Conservation (phyloP, 2,888 invertebrate species). For the Mesoligia furuncula region DNA sequence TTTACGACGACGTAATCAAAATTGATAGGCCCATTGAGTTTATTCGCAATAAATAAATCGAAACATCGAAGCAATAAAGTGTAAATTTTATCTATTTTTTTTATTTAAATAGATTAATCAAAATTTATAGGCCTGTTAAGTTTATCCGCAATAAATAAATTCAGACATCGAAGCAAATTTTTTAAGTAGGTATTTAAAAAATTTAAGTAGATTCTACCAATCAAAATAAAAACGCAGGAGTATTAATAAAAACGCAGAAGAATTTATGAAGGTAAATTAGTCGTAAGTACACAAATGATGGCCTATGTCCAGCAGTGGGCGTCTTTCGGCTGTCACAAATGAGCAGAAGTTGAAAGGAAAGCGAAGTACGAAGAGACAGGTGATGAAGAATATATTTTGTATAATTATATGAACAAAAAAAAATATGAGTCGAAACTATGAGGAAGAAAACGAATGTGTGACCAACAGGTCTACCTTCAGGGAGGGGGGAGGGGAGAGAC, state of each 20-base stretch:
- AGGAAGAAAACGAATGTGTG: not conserved
- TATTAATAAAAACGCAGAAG: not conserved
- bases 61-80: not conserved
- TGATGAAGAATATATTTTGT: not conserved
- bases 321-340: too few species aligned
- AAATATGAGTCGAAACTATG: not conserved
- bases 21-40: slow-evolving; percentile 24
- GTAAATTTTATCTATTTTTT: not conserved
- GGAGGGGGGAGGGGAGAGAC: too few species aligned
- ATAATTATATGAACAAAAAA: not conserved
- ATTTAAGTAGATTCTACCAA: not conserved
- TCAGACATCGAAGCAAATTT: too few species aligned
- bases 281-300: not conserved
- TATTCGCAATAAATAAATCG: not conserved
- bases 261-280: not conserved
- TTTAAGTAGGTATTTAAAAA: not conserved
- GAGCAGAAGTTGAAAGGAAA: not conserved
- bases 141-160: not conserved
- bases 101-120: not conserved
- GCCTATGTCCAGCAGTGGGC: too few species aligned
- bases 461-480: not conserved
- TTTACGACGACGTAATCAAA: slow-evolving; percentile 16
- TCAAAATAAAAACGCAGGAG: not conserved
- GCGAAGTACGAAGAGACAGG: not conserved
- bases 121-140: not conserved